Evolutionary conservation across 2,113 vertebrate genomes (phyloP).

Genomic region (Isichthys henryi): DNA sequence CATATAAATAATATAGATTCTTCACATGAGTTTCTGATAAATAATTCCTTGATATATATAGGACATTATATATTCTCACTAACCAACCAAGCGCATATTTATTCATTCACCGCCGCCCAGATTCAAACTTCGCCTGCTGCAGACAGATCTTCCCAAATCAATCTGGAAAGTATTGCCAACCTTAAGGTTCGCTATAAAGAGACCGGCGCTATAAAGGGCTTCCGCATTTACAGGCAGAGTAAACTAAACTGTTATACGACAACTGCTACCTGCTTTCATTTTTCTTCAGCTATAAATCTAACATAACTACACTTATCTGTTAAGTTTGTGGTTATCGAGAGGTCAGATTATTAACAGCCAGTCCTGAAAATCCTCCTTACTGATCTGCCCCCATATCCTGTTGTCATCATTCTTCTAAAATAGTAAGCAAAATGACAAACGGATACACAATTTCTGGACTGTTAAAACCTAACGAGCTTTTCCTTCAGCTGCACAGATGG

Average conservation of each 20-base stretch:
- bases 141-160: neutral
- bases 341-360: neutral
- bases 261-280: neutral
- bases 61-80: neutral
- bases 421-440: neutral
- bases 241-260: neutral
- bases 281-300: neutral
- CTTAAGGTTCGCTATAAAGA: neutral
- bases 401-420: neutral
- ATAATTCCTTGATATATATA: neutral
- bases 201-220: neutral
- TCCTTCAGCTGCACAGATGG: neutral
- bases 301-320: neutral
- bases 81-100: neutral
- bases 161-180: neutral
- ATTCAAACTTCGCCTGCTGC: neutral
- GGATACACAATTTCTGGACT: neutral
- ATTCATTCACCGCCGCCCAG: neutral
- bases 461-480: neutral
- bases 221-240: neutral
- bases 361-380: neutral
- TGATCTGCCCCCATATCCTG: neutral
- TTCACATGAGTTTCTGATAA: neutral
- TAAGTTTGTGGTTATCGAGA: neutral
- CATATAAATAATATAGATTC: neutral